These are phyloP conservation scores for Phrynosoma platyrhinos DNA, from an alignment of 2,113 vertebrate species.

Conservation along the genomic window DNA sequence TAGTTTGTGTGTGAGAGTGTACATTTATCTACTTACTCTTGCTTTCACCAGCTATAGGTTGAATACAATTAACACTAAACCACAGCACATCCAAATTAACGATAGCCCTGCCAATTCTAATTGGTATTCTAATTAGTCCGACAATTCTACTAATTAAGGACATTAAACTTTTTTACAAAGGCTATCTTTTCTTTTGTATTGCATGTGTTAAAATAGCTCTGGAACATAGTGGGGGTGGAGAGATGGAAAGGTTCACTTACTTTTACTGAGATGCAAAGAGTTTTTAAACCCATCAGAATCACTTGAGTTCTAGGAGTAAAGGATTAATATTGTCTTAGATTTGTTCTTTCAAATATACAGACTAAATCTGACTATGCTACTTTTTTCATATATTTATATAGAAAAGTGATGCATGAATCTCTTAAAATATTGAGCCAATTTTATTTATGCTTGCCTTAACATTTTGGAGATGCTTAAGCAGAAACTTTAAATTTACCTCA, in stretches of 20 bases:
- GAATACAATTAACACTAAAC: conserved; percentile 80
- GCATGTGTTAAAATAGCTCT: conserved; percentile 75
- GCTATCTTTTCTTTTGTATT: conserved; percentile 76
- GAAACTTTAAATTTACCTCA: background rate
- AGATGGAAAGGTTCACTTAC: conserved; percentile 38
- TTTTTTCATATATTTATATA: background rate
- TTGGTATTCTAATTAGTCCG: conserved; percentile 82
- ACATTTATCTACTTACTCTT: conserved; percentile 62
- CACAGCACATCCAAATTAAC: conserved; percentile 80
- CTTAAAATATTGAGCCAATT: background rate
- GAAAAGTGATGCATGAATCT: background rate
- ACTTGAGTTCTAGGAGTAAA: conserved; percentile 17
- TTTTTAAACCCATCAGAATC: background rate
- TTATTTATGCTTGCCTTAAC: too few relatives aligned
- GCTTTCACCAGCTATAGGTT: conserved; percentile 79
- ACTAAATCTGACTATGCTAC: background rate
- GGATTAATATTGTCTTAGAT: conserved; percentile 14
- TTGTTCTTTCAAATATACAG: background rate
- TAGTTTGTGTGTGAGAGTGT: conserved; percentile 24
- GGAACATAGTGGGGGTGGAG: conserved; percentile 23
- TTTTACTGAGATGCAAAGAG: conserved; percentile 39
- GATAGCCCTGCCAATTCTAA: conserved; percentile 81
- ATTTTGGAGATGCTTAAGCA: background rate
- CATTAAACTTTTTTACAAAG: conserved; percentile 84
- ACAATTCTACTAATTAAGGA: conserved; percentile 82